Percentiles rank a stretch among this genome's conserved stretches.
phyloP scores from a whole-genome alignment of 2,113 vertebrate species.

The Apodemus speciosus region DNA sequence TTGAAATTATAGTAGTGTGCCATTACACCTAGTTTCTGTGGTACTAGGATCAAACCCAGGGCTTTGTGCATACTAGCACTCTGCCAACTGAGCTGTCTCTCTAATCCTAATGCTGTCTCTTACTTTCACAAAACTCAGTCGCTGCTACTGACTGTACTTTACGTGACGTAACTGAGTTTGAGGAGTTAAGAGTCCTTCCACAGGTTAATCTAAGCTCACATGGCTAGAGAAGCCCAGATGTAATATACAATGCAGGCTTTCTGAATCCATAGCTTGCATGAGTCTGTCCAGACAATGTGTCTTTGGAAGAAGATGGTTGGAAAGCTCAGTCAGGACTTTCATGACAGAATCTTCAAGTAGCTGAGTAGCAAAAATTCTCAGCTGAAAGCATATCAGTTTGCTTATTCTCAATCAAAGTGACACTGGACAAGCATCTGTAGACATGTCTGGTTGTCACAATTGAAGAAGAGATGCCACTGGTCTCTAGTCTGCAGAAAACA shows the following conservation, averaged over 20 bases:
- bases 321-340: constrained; percentile 21
- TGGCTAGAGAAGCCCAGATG: background rate
- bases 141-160: background rate
- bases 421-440: background rate
- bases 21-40: background rate
- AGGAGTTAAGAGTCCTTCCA: background rate
- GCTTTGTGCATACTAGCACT: too few species aligned
- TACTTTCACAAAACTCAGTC: background rate
- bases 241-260: background rate
- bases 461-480: background rate
- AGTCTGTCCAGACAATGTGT: background rate
- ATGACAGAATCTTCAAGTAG: background rate
- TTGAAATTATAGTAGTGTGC: background rate
- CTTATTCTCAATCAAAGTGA: background rate
- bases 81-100: background rate
- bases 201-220: background rate
- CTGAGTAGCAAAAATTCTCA: background rate
- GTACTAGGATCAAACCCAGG: background rate
- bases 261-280: background rate
- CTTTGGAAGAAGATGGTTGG: constrained; percentile 24
- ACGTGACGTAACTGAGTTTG: background rate
- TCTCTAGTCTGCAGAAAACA: background rate
- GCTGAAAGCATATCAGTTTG: background rate
- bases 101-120: background rate
- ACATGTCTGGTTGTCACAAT: background rate